phyloP scores from a whole-genome alignment of 2,113 vertebrate genomes.

The Jaculus jaculus region DNA sequence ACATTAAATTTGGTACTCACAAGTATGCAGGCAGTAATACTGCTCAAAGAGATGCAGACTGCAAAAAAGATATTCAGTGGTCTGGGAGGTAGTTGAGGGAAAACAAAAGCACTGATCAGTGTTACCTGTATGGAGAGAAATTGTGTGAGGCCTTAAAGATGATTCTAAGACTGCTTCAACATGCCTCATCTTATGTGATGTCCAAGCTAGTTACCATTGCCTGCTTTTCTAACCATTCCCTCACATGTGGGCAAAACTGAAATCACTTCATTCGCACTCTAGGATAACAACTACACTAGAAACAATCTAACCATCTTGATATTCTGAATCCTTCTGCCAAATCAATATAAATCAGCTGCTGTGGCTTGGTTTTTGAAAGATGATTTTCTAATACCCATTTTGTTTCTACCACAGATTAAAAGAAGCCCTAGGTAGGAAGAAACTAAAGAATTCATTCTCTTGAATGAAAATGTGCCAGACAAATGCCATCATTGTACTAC shows the following conservation, averaged over 20 bases:
- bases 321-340: not conserved
- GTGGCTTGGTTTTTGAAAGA: not conserved
- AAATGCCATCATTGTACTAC: not conserved
- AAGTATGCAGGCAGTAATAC: constrained; percentile 88
- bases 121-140: constrained; percentile 86
- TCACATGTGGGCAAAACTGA: not conserved
- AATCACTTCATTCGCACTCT: not conserved
- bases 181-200: no score
- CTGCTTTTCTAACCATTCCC: not conserved
- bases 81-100: constrained; percentile 91
- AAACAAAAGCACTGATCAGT: constrained; percentile 90
- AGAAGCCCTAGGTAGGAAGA: not conserved
- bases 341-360: not conserved
- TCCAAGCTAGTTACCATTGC: no score
- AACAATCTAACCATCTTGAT: constrained; percentile 4
- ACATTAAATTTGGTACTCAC: constrained; percentile 84
- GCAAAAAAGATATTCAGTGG: constrained; percentile 91
- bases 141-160: not conserved
- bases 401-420: constrained; percentile 32
- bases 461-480: not conserved
- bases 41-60: constrained; percentile 89
- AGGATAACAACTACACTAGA: not conserved
- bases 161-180: not conserved
- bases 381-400: not conserved
- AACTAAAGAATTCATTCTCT: constrained; percentile 8